Evolutionary conservation across 92 coral and sea anemone genomes (phyloP), one percentile per base, ranked within the genome.

Genomic region (Scolanthus callimorphus): DNA sequence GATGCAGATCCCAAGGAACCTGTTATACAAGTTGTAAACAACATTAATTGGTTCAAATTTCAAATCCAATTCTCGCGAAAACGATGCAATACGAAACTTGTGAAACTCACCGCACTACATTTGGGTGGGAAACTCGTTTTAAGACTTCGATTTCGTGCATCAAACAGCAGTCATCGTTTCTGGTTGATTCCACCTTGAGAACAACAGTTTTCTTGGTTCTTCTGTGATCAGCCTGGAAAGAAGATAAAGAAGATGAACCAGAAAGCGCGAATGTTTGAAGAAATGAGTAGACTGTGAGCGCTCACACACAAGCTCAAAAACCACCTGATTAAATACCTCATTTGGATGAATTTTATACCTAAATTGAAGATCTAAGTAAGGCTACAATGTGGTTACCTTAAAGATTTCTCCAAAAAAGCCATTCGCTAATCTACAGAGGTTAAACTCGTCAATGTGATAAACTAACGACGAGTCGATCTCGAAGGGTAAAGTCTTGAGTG

Each of bases 321-420:
- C 60, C 39, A 31, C 74, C 69, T 66, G 75, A 65, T 57, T 44
- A 67, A 75, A 59, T 54, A 59, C 46, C 48, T 26, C 62, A 39
- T 62, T 55, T n/a, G n/a, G n/a, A n/a, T 13, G 20, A 11, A 26
- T 46, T 3, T 23, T n/a, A 26, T 23, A 12, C 31, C 39, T 24
- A 22, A 27, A 19, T 20, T 1, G n/a, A n/a, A n/a, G n/a, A n/a
- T 38, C 30, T 25, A 39, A 52, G 31, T 22, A 25, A 20, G 1
- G 12, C 17, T 44, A 27, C 20, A 11, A 11, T 8, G 8, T 15
- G 11, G 23, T 21, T 71, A 94, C 99, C 99, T 88, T 88, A 55
- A 71, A 94, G 17, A 94, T 52, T 20, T 88, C 89, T 4, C 99
- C 99, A 57, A 88, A 94, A 83, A 94, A 94, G 31, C 99, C 99